Evolutionary conservation across 64 coral and sea anemone species (phyloP), one percentile per base, ranked within the genome.

Genomic region (Trachythela sp.): DNA sequence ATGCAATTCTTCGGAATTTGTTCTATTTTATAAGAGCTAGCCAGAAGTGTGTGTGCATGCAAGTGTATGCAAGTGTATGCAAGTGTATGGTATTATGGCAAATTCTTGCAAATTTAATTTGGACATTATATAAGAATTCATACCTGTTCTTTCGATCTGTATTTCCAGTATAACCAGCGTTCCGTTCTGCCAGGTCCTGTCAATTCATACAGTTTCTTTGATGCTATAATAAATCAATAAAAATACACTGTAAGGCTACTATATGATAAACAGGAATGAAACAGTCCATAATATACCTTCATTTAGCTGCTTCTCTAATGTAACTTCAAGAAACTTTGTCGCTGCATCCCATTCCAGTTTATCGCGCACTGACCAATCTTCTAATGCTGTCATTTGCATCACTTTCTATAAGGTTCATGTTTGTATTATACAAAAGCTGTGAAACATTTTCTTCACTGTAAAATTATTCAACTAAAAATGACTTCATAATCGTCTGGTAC

Each of bases 261-360:
- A 59, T 59, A 22, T 13, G 20, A 6, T 64, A 36, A 29, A 80
- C 31, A 38, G 0, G 3, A 14, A 80, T 34, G 48, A 2, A 48
- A 54, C 35, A 26, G 22, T 68, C 27, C 11, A 3, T 50, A 26
- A 30, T 18, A 48, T 91, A 94, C 95, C 93, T 94, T 98, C 87
- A 20, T 92, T 91, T 36, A 98, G 84, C 89, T 98, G 90, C 20
- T 94, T 68, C 37, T 92, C 87, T 20, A 98, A 85, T 10, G 95
- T 98, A 17, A 4, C 86, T 86, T 98, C 95, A 91, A 98, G 94
- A 86, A 98, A 98, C 70, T 68, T 91, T 13, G 94, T 85, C 11
- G 95, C 95, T 32, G 89, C 83, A 59, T 98, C 95, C 95, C 95
- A 98, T n/a, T 98, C 93, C 17, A 92, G 91, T 83, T 93, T 98